These are phyloP conservation scores for Cheilosia scutellata DNA, from an alignment of 2,888 invertebrate species.

Conservation along the genomic window DNA sequence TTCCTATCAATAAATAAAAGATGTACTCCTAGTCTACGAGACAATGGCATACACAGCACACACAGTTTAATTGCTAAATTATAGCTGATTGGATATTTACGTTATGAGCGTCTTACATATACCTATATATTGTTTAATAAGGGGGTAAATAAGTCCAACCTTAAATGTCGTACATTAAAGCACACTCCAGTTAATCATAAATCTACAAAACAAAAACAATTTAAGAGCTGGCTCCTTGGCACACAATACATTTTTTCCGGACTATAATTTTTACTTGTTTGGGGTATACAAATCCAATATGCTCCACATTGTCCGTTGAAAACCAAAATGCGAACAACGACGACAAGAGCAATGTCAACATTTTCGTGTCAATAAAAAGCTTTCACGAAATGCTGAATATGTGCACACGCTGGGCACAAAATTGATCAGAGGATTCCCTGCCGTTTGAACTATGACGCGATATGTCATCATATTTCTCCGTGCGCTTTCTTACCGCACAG, in stretches of 20 bases:
- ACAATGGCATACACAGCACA: too few species aligned
- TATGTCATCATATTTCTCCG: constrained; percentile 84
- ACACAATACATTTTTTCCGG: too few species aligned
- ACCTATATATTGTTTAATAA: too few species aligned
- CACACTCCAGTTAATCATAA: too few species aligned
- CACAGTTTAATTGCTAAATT: too few species aligned
- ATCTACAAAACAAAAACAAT: too few species aligned
- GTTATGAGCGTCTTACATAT: too few species aligned
- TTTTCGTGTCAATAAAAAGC: constrained; percentile 55
- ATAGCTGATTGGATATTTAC: too few species aligned
- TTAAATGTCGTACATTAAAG: neutral
- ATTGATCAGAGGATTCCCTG: constrained; percentile 84
- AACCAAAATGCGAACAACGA: constrained; percentile 30
- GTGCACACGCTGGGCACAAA: constrained; percentile 84
- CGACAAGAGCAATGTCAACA: constrained; percentile 38
- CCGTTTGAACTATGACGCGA: constrained; percentile 85
- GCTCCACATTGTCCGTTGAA: constrained; percentile 26
- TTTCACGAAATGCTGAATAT: constrained; percentile 49
- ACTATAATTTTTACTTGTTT: constrained; percentile 11
- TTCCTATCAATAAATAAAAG: too few species aligned
- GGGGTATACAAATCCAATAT: constrained; percentile 2
- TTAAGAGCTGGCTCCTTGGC: too few species aligned
- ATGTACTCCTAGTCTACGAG: too few species aligned
- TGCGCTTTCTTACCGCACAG: constrained; percentile 54
- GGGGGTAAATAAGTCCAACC: neutral